Evolutionary conservation across 2,888 invertebrate species (phyloP), one percentile per base, ranked within the genome.

Genomic region (Entomobrya proxima): DNA sequence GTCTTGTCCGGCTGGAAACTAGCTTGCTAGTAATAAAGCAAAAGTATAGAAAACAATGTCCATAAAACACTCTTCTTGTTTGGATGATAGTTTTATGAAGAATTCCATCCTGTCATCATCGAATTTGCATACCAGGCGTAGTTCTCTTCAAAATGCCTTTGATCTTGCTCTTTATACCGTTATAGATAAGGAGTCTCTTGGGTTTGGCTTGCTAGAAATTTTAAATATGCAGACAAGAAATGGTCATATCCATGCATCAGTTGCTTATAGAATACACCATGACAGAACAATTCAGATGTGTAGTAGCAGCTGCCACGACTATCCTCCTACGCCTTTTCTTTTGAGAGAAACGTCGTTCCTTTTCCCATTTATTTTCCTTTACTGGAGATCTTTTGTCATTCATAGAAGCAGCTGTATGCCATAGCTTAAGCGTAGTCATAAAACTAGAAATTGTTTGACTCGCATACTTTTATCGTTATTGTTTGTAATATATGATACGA

Each of bases 1-100:
- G 37, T 64, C 64, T 37, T 64, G 64, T 64, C 21, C 37, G n/a
- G n/a, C n/a, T n/a, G 9, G 44, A 44, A 11, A 44, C 44, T 11
- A 44, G 9, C 15, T 15, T 11, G 27, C n/a, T 72, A n/a, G 47
- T 24, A 47, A 75, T 35, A 75, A 21, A 24, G 15, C 58, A 69
- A 72, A 58, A 72, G 80, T 44, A 64, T 64, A 80, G 72, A 80
- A 69, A 80, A 80, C 58, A 80, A 80, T 72, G 58, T 52, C 58
- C 80, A 80, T 80, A 80, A 80, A 80, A 69, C 69, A 72, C 35
- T 72, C 52, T 72, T 9, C 24, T 27, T 15, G n/a, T n/a, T 32
- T 72, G 15, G n/a, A 27, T 72, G 44, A 15, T 79, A 80, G 64
- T 64, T 64, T 35, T 67, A 80, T 72, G 80, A 80, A 72, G 80